Percentiles rank a stretch among this genome's conserved stretches.
phyloP scores from a whole-genome alignment of 1,140 invertebrate genomes.

The Watersipora subatra region DNA sequence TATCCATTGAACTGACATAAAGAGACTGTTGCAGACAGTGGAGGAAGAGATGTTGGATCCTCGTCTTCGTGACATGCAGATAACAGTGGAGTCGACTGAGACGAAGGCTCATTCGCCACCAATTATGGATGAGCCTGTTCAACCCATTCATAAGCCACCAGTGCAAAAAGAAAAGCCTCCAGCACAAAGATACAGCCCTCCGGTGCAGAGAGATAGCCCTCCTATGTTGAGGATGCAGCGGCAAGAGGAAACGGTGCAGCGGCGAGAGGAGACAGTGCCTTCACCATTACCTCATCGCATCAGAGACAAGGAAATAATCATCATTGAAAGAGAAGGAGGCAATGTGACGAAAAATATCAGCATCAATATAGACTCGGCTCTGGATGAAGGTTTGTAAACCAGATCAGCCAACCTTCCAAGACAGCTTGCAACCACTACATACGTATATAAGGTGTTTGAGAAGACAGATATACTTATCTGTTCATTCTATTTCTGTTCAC shows the following conservation, averaged over 20 bases:
- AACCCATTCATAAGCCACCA: neutral
- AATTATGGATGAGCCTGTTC: neutral
- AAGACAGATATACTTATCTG: no score
- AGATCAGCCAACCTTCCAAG: no score
- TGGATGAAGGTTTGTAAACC: neutral
- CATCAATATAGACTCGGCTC: neutral
- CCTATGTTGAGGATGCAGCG: neutral
- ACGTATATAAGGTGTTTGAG: no score
- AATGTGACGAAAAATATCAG: neutral
- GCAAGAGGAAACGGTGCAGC: neutral
- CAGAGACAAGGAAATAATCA: slow-evolving; percentile 1
- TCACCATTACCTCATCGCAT: neutral
- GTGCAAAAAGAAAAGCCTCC: no score
- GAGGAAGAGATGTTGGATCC: no score
- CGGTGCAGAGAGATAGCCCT: neutral
- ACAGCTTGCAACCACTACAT: no score
- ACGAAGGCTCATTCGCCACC: neutral
- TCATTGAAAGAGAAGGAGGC: neutral
- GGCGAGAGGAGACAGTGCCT: neutral
- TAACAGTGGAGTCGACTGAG: neutral
- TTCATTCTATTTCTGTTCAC: no score
- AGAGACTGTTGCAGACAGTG: no score
- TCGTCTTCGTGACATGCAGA: no score
- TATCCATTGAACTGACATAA: no score
- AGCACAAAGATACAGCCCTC: no score